Conservation (phyloP, 2,888 invertebrate genomes). For the Acronicta aceris region DNA sequence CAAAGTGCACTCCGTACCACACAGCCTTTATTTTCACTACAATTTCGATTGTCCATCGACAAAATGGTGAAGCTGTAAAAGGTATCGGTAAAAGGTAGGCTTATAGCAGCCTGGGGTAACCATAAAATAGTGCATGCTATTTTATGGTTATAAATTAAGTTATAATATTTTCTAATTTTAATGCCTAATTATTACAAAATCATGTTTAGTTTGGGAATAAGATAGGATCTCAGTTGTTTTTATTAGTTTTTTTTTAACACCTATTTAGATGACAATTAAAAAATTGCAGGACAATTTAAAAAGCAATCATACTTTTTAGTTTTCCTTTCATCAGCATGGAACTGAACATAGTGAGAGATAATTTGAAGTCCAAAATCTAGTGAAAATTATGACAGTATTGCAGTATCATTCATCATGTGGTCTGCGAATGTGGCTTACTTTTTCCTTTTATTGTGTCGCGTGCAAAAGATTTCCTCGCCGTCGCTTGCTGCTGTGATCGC, state of each 20-base stretch:
- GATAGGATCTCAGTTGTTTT: too few relatives aligned
- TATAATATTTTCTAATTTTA: too few relatives aligned
- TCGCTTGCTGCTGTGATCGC: conserved; percentile 42
- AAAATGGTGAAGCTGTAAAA: conserved; percentile 10
- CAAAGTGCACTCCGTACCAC: conserved; percentile 43
- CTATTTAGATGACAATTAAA: too few relatives aligned
- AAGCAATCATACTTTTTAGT: conserved; percentile 1
- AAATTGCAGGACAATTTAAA: background rate
- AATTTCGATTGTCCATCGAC: conserved; percentile 33
- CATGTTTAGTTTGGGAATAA: too few relatives aligned
- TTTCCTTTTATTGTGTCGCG: conserved; percentile 33
- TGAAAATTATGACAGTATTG: conserved; percentile 35
- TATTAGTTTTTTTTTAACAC: too few relatives aligned
- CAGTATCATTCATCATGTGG: conserved; percentile 24
- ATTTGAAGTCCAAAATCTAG: conserved; percentile 15
- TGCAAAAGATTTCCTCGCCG: conserved; percentile 50
- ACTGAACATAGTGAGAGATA: conserved; percentile 18
- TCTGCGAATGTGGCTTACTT: conserved; percentile 18
- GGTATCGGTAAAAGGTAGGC: background rate
- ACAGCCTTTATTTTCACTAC: conserved; percentile 39
- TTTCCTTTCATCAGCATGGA: conserved; percentile 2
- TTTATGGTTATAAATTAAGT: too few relatives aligned
- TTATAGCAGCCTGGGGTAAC: background rate
- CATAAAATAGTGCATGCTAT: background rate
- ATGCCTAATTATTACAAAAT: too few relatives aligned